phyloP scores from a whole-genome alignment of 1,140 invertebrate genomes.

The Cyrtorhinus lividipennis region DNA sequence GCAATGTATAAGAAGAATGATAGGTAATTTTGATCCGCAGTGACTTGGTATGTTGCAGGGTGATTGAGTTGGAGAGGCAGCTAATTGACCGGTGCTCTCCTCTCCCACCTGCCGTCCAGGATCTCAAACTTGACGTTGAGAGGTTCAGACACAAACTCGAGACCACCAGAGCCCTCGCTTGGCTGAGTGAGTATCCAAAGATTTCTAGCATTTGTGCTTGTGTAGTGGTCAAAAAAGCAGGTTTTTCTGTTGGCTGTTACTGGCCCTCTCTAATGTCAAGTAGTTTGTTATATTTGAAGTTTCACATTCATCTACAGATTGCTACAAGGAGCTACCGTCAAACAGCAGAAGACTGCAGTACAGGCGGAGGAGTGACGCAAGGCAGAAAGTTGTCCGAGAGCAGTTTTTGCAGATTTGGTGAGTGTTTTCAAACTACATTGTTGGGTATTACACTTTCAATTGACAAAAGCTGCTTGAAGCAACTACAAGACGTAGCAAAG shows the following conservation, averaged over 20 bases:
- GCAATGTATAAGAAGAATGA: too few relatives aligned
- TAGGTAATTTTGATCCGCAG: background rate
- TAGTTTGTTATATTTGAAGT: background rate
- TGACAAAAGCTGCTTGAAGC: too few relatives aligned
- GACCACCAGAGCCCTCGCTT: constrained; percentile 52
- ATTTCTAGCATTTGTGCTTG: too few relatives aligned
- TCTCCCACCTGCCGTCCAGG: constrained; percentile 38
- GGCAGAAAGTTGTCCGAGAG: constrained; percentile 47
- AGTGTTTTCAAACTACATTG: constrained; percentile 28
- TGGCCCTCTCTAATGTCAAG: too few relatives aligned
- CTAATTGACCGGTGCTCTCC: constrained; percentile 36
- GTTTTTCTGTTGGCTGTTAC: too few relatives aligned
- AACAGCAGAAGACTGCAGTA: constrained; percentile 42
- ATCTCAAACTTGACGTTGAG: constrained; percentile 48
- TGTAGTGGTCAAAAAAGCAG: too few relatives aligned
- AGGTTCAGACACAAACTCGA: constrained; percentile 49
- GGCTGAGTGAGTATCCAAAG: constrained; percentile 45
- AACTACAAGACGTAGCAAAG: too few relatives aligned
- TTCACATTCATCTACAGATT: constrained; percentile 41
- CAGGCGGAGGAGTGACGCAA: constrained; percentile 45
- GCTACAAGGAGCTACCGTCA: constrained; percentile 42
- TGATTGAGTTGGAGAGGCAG: constrained; percentile 44
- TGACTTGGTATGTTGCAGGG: constrained; percentile 29
- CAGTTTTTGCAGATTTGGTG: constrained; percentile 57
- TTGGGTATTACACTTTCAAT: too few relatives aligned